These are phyloP conservation scores for Phylloscopus trochilus DNA, from an alignment of 2,113 vertebrate species.

Conservation along the genomic window DNA sequence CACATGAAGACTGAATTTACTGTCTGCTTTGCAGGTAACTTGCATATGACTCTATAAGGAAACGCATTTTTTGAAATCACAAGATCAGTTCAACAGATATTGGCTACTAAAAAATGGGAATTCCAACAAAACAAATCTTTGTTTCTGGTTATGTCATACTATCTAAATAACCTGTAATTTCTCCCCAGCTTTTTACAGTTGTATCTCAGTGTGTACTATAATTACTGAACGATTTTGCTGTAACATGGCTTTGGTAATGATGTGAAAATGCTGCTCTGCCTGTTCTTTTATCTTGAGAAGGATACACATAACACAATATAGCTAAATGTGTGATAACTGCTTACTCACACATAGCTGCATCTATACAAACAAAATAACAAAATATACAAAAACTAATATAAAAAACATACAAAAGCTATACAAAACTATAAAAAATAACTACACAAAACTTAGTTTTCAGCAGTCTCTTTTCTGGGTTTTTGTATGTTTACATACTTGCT, in stretches of 20 bases:
- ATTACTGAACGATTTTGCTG: not conserved
- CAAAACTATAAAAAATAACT: not conserved
- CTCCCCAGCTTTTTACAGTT: not conserved
- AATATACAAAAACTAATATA: no score
- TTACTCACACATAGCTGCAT: not conserved
- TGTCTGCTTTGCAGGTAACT: not conserved
- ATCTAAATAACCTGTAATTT: constrained; percentile 20
- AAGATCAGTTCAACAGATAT: not conserved
- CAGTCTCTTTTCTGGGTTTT: not conserved
- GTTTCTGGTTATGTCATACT: not conserved
- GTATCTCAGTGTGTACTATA: not conserved
- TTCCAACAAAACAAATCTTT: not conserved
- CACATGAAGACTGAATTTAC: not conserved
- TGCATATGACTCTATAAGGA: not conserved
- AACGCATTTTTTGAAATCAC: not conserved
- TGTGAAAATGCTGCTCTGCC: not conserved
- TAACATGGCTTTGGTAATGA: not conserved
- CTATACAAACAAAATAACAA: not conserved
- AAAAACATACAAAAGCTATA: no score
- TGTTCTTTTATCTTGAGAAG: not conserved
- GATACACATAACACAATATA: not conserved
- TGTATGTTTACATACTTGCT: not conserved
- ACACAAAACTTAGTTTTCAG: not conserved
- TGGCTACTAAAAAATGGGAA: not conserved
- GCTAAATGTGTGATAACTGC: not conserved